Evolutionary conservation across 2,113 vertebrate genomes (phyloP).

Genomic region (Lonchura striata): DNA sequence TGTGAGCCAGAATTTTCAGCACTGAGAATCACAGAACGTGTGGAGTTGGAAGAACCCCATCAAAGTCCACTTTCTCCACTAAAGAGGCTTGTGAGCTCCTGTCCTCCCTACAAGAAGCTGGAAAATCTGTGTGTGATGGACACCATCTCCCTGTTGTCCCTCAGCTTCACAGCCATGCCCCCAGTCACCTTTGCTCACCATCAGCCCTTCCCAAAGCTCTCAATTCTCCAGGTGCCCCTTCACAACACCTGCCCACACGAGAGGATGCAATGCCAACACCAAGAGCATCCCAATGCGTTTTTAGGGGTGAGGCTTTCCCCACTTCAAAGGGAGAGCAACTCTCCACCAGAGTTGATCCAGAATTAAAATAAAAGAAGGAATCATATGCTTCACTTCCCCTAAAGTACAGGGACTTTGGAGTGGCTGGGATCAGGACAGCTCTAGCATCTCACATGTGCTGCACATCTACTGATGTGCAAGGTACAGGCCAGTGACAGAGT

Average conservation of each 20-base stretch:
- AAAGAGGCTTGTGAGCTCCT: background rate
- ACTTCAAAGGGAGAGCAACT: fast-evolving
- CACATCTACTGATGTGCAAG: background rate
- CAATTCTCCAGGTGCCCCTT: background rate
- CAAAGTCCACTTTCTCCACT: background rate
- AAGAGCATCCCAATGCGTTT: fast-evolving
- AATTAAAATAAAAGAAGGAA: background rate
- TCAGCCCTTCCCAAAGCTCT: background rate
- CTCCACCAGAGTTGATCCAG: background rate
- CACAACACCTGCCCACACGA: background rate
- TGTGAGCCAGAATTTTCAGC: fast-evolving
- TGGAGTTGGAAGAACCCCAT: background rate
- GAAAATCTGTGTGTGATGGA: background rate
- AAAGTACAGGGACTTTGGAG: background rate
- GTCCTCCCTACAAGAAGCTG: background rate
- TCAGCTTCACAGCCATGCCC: fast-evolving
- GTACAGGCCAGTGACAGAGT: background rate
- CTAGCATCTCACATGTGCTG: background rate
- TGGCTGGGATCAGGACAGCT: background rate
- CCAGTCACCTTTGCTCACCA: background rate
- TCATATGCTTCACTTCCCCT: background rate
- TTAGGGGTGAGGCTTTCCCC: background rate
- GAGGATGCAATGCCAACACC: background rate
- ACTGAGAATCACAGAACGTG: background rate
- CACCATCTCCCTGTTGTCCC: background rate